Percentiles rank a stretch among this genome's conserved stretches.
Conservation (phyloP, 2,113 vertebrate species). For the Sardina pilchardus region DNA sequence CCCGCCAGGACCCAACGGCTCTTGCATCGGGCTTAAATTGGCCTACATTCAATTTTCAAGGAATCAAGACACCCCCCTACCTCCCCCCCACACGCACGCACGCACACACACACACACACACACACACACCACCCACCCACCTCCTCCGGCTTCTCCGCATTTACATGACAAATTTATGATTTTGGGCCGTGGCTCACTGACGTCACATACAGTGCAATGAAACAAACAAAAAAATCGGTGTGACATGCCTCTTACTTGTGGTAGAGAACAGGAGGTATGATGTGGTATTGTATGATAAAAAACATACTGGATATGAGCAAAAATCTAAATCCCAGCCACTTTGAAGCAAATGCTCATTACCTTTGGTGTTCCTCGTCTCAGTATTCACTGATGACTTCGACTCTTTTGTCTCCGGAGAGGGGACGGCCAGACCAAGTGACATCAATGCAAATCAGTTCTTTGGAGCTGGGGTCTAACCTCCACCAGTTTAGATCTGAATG, state of each 20-base stretch:
- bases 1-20: slow-evolving; percentile 22
- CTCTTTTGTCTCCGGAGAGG: background rate
- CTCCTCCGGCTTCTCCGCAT: background rate
- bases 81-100: too few species aligned
- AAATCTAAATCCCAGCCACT: background rate
- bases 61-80: background rate
- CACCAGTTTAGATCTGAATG: slow-evolving; percentile 4
- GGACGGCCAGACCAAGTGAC: background rate
- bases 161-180: background rate
- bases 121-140: too few species aligned
- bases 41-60: slow-evolving; percentile 4
- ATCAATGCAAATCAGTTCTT: slow-evolving; percentile 1
- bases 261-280: background rate
- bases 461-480: background rate
- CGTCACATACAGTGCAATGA: background rate
- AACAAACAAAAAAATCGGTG: background rate
- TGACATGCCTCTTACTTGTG: background rate
- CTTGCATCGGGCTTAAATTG: slow-evolving; percentile 17
- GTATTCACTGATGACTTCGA: background rate
- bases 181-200: background rate
- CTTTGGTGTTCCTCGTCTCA: background rate
- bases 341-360: background rate
- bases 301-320: background rate
- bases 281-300: too few species aligned
- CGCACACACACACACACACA: too few species aligned